Base-by-base conservation (phyloP, 2,797 vertebrate genomes). In the Rhinoraja longicauda region DNA sequence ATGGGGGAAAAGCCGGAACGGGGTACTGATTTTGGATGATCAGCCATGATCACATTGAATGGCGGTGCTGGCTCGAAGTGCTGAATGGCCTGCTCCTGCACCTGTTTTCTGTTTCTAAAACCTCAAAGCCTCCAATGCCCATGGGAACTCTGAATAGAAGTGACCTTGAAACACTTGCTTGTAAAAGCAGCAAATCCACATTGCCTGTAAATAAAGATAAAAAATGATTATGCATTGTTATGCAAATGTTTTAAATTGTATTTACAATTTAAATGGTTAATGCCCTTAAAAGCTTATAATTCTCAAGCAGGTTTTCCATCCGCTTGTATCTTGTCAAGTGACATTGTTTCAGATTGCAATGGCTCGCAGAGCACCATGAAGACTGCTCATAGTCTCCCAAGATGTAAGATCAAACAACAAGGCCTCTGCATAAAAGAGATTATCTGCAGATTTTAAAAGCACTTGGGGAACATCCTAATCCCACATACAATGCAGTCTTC, bases 181-280 rank as follows among this genome's bases (percentile, higher is more conserved):
- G 59, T 64, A 62, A 36, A 36, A 36, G 59, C 84, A 64, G 7
- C 84, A 88, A 88, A 88, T 88, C 84, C 84, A 36, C 32, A 36
- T 36, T 2, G 84, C 84, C 84, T 88, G 84, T 88, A 88, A 88
- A 88, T 88, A 88, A 88, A 67, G 84, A 67, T 88, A 88, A 88
- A 67, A 45, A n/a, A 17, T 9, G n/a, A 88, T 88, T 36, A 64
- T n/a, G 32, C n/a, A 67, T 88, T 88, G 84, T 64, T 67, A 88
- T 88, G 59, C 84, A 64, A 88, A 88, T 88, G 5, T 67, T 88
- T 36, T 67, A 67, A 88, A 88, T 36, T 88, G n/a, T n/a, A 88
- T 88, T 67, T 67, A 67, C 84, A 88, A 88, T 88, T 88, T 88
- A 88, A 88, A 67, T 88, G 19, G 59, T 32, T 29, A 88, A 88